These are phyloP conservation scores for Melinaea menophilus DNA, from an alignment of 2,888 invertebrate species.

Conservation along the genomic window DNA sequence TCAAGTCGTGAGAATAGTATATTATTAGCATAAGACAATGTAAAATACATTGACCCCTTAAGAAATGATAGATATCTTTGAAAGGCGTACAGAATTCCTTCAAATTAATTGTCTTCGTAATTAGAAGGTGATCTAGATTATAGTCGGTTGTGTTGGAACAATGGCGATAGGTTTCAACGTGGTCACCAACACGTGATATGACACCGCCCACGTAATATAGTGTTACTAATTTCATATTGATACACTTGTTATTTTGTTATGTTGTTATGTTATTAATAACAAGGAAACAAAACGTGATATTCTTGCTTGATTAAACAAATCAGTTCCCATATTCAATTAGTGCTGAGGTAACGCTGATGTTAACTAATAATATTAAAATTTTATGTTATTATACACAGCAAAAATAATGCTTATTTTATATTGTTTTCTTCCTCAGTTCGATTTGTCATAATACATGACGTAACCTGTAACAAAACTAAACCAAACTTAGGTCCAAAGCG, in stretches of 20 bases:
- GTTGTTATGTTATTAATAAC: constrained; percentile 25
- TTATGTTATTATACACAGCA: not conserved
- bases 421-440: too few relatives aligned
- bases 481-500: too few relatives aligned
- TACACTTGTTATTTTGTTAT: constrained; percentile 17
- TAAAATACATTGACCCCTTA: constrained; percentile 45
- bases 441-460: too few relatives aligned
- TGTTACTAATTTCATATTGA: constrained; percentile 41
- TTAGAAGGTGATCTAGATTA: constrained; percentile 47
- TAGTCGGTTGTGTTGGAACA: constrained; percentile 42
- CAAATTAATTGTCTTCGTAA: constrained; percentile 34
- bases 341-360: constrained; percentile 8
- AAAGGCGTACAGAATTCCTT: constrained; percentile 44
- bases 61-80: constrained; percentile 38
- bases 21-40: constrained; percentile 44
- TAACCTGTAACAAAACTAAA: too few relatives aligned
- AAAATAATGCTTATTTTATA: too few relatives aligned
- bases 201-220: constrained; percentile 40
- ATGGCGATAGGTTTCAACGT: constrained; percentile 40
- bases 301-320: constrained; percentile 23
- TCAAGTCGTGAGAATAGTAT: constrained; percentile 44
- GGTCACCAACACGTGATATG: constrained; percentile 40
- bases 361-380: not conserved
- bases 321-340: constrained; percentile 24
- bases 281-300: constrained; percentile 24